Evolutionary conservation across 2,888 invertebrate species (phyloP).

Genomic region (Coronaproctus castanopsis): DNA sequence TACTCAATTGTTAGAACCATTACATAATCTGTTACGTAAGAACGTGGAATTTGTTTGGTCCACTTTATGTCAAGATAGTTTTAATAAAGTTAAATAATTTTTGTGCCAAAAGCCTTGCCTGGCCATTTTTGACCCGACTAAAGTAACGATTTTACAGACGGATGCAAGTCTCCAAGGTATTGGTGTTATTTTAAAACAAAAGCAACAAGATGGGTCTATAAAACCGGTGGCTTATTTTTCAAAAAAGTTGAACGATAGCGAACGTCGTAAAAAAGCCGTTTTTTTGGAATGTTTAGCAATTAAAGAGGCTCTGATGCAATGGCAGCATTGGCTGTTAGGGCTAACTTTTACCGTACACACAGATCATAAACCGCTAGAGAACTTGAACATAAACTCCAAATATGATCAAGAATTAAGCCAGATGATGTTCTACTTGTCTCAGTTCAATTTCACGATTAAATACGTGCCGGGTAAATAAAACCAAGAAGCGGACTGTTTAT

Average conservation of each 20-base stretch:
- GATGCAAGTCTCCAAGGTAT: slow-evolving; percentile 21
- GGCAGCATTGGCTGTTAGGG: slow-evolving; percentile 13
- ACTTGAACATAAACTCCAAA: slow-evolving; percentile 17
- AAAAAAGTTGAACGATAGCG: slow-evolving; percentile 12
- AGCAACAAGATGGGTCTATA: slow-evolving; percentile 14
- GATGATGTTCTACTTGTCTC: slow-evolving; percentile 16
- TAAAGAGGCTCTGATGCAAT: slow-evolving; percentile 14
- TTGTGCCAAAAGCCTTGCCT: slow-evolving; percentile 21
- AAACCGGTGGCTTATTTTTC: slow-evolving; percentile 17
- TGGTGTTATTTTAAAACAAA: slow-evolving; percentile 19
- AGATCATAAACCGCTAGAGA: slow-evolving; percentile 17
- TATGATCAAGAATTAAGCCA: slow-evolving; percentile 17
- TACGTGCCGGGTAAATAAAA: slow-evolving; percentile 18
- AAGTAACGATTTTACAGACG: slow-evolving; percentile 20
- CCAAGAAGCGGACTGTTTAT: slow-evolving; percentile 17
- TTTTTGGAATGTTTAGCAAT: slow-evolving; percentile 15
- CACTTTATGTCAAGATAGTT: slow-evolving; percentile 14
- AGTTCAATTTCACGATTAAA: slow-evolving; percentile 18
- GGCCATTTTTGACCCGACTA: slow-evolving; percentile 20
- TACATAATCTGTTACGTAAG: slow-evolving; percentile 14
- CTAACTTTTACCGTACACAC: slow-evolving; percentile 9
- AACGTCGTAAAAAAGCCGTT: slow-evolving; percentile 14
- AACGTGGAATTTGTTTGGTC: slow-evolving; percentile 15
- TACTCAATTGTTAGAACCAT: background rate
- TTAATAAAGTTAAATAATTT: slow-evolving; percentile 15